phyloP scores from a whole-genome alignment of 2,888 invertebrate species.

The Phania funesta region DNA sequence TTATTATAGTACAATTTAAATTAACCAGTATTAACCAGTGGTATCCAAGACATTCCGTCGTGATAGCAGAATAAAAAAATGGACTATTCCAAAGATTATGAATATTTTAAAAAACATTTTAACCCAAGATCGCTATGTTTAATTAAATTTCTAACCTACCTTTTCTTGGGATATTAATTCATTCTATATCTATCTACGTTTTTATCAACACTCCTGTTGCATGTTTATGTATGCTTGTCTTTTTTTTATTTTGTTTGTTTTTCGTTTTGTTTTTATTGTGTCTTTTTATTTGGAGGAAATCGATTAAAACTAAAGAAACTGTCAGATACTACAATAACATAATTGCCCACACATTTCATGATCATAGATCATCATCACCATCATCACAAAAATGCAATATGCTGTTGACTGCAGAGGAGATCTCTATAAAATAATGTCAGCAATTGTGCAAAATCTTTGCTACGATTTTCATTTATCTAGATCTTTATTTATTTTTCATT shows the following conservation, averaged over 20 bases:
- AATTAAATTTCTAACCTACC: too few species aligned
- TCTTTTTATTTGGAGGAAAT: conserved; percentile 26
- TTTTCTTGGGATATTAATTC: too few species aligned
- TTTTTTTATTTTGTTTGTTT: too few species aligned
- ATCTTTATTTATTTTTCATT: conserved; percentile 11
- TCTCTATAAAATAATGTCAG: conserved; percentile 42
- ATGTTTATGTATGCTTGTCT: conserved; percentile 24
- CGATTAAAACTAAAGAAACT: conserved; percentile 22
- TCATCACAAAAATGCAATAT: conserved; percentile 47
- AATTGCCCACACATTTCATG: conserved; percentile 64
- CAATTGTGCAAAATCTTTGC: conserved; percentile 33
- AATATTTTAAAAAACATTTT: too few species aligned
- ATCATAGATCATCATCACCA: conserved; percentile 57
- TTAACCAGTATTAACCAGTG: too few species aligned
- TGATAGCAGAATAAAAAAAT: too few species aligned
- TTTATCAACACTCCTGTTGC: conserved; percentile 43
- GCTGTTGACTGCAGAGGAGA: conserved; percentile 38
- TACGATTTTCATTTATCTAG: conserved; percentile 36
- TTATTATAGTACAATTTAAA: too few species aligned
- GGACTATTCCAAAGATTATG: too few species aligned
- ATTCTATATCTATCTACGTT: too few species aligned
- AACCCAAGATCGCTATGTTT: too few species aligned
- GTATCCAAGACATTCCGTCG: too few species aligned
- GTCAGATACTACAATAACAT: conserved; percentile 42
- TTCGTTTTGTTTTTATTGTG: too few species aligned